A percentile compares a stretch with the other conserved stretches of the same genome.
These are phyloP conservation scores for Geopemphigus sp. DNA, from an alignment of 1,140 invertebrate genomes.

Conservation along the genomic window DNA sequence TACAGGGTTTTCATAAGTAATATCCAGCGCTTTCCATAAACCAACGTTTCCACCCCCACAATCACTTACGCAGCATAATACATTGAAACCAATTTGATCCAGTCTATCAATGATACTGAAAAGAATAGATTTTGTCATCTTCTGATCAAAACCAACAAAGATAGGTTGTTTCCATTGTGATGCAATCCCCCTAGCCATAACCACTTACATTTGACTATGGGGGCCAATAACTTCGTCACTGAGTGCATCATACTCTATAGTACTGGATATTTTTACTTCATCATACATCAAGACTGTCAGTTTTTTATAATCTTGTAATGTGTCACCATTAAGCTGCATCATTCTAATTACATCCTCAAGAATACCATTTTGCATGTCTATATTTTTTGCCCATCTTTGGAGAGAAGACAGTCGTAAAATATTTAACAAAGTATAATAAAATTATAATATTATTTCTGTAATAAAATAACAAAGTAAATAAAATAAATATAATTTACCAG, in stretches of 20 bases:
- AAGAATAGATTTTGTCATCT: slow-evolving; percentile 54
- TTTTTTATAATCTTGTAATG: no score
- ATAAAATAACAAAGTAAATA: no score
- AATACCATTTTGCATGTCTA: no score
- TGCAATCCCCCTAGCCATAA: slow-evolving; percentile 54
- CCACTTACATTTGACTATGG: slow-evolving; percentile 54
- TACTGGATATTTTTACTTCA: slow-evolving; percentile 54
- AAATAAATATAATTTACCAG: no score
- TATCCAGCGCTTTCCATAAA: slow-evolving; percentile 54
- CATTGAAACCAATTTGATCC: slow-evolving; percentile 53
- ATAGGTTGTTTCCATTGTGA: slow-evolving; percentile 56
- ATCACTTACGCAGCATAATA: slow-evolving; percentile 55
- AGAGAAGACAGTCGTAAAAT: no score
- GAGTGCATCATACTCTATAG: slow-evolving; percentile 55
- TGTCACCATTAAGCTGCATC: no score
- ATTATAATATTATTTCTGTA: no score
- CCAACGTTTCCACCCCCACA: slow-evolving; percentile 53
- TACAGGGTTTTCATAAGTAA: slow-evolving; percentile 50
- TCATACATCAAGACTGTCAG: slow-evolving; percentile 54
- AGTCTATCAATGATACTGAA: slow-evolving; percentile 53
- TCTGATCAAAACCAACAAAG: slow-evolving; percentile 55
- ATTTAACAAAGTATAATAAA: no score
- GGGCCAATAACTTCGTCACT: slow-evolving; percentile 55
- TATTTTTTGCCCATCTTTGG: no score
- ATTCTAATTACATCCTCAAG: no score